phyloP scores from a whole-genome alignment of 2,113 vertebrate species.

The Nettapus auritus region DNA sequence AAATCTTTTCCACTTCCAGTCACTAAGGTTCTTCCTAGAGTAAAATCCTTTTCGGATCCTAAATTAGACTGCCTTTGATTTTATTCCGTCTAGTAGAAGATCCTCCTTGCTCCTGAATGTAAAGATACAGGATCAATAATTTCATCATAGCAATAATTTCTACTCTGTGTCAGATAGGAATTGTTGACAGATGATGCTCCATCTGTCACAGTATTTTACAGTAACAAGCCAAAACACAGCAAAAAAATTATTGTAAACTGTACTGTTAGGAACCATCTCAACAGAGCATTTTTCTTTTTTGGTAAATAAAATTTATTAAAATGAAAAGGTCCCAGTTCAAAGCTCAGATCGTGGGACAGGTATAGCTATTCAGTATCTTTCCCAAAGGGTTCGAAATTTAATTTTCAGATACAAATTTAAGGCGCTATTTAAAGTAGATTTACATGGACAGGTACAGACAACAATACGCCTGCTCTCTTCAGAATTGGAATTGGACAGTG shows the following conservation, averaged over 20 bases:
- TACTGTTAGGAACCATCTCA: conserved; percentile 9
- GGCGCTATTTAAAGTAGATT: background rate
- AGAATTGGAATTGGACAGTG: background rate
- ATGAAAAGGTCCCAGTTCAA: background rate
- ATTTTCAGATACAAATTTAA: background rate
- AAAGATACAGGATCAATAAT: conserved; percentile 63
- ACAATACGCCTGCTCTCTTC: background rate
- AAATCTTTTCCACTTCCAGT: conserved; percentile 30
- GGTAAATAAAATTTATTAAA: conserved; percentile 27
- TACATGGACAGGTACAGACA: background rate
- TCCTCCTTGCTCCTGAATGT: conserved; percentile 42
- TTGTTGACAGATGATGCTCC: conserved; percentile 71
- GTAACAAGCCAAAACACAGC: conserved; percentile 59
- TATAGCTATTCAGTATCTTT: background rate
- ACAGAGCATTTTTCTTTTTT: background rate
- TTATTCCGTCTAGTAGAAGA: conserved; percentile 25
- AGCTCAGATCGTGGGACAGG: background rate
- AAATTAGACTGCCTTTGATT: conserved; percentile 32
- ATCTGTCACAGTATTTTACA: conserved; percentile 73
- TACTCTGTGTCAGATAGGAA: conserved; percentile 56
- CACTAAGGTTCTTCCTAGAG: conserved; percentile 21
- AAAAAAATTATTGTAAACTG: conserved; percentile 26
- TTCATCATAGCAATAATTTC: conserved; percentile 59
- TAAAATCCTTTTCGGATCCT: conserved; percentile 23
- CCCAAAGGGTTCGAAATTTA: background rate